Evolutionary conservation across 2,888 invertebrate genomes (phyloP), one percentile per base, ranked within the genome.

Genomic region (Erebia ligea): DNA sequence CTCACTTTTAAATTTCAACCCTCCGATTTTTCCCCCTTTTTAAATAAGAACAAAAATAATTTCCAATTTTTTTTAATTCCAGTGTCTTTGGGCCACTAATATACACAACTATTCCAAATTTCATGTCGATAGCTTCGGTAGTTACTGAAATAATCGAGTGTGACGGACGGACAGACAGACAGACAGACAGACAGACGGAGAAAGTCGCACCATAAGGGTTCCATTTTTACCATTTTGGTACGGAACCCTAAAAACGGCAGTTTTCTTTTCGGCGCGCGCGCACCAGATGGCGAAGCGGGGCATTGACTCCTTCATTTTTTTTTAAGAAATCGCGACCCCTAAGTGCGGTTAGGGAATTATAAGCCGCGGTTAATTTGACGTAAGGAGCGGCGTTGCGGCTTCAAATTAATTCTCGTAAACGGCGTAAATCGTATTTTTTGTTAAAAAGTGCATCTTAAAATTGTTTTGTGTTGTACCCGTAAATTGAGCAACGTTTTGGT

Each of bases 221-320:
- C n/a, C n/a, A n/a, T n/a, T n/a, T n/a, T n/a, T n/a, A n/a, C n/a
- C n/a, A n/a, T n/a, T n/a, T n/a, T n/a, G n/a, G n/a, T n/a, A n/a
- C n/a, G n/a, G n/a, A n/a, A 40, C 40, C 6, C 40, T 80, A 84
- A 83, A 82, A 84, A 83, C 79, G 77, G 74, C 70, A 73, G 77
- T 78, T 78, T 77, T 78, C 75, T 72, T 71, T 73, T 67, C 77
- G 81, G 81, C 85, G 87, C 86, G 78, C 77, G 86, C 88, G 89
- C 85, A 81, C 88, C 92, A 92, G 90, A 91, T 91, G 92, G 86
- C 83, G 80, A 57, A 76, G 82, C 80, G 90, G 73, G 89, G 88
- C 92, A 90, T 86, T 90, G 92, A 92, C 92, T 92, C 79, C 82
- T 88, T 83, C 84, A 87, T 85, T 86, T 86, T 85, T 85, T 82